Evolutionary conservation across 2,797 vertebrate species (phyloP).

Genomic region (Cuniculus paca): DNA sequence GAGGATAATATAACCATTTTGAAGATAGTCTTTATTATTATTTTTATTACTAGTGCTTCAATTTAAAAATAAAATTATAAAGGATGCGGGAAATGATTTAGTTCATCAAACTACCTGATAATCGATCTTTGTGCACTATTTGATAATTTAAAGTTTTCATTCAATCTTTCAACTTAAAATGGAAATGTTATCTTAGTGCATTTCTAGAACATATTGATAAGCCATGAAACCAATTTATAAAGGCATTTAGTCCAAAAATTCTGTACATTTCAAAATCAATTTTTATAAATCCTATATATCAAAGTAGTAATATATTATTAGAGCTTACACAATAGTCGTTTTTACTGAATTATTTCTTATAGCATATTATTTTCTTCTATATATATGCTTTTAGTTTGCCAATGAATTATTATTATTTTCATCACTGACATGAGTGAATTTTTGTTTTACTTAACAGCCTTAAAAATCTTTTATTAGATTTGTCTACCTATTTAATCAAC

Average conservation of each 20-base stretch:
- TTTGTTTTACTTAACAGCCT: not conserved
- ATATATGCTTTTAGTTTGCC: not conserved
- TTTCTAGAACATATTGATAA: constrained; percentile 20
- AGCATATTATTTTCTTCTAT: not conserved
- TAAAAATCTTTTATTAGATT: constrained; percentile 27
- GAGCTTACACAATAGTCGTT: not conserved
- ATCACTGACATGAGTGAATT: not conserved
- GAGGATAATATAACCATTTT: not conserved
- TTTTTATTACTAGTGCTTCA: not conserved
- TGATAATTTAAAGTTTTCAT: not conserved
- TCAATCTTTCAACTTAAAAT: constrained; percentile 13
- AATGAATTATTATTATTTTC: constrained; percentile 10
- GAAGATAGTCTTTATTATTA: not conserved
- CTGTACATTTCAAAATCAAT: not conserved
- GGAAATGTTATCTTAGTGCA: not conserved
- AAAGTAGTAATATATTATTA: constrained; percentile 14
- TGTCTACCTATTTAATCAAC: not conserved
- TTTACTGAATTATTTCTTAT: constrained; percentile 53
- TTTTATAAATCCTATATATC: not conserved
- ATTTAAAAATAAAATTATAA: constrained; percentile 41
- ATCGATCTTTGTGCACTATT: constrained; percentile 24
- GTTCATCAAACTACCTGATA: not conserved
- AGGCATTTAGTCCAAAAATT: not conserved
- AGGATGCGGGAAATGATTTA: not conserved
- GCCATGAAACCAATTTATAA: not conserved